Conservation (phyloP, 2,113 vertebrate genomes). For the Anguilla rostrata region DNA sequence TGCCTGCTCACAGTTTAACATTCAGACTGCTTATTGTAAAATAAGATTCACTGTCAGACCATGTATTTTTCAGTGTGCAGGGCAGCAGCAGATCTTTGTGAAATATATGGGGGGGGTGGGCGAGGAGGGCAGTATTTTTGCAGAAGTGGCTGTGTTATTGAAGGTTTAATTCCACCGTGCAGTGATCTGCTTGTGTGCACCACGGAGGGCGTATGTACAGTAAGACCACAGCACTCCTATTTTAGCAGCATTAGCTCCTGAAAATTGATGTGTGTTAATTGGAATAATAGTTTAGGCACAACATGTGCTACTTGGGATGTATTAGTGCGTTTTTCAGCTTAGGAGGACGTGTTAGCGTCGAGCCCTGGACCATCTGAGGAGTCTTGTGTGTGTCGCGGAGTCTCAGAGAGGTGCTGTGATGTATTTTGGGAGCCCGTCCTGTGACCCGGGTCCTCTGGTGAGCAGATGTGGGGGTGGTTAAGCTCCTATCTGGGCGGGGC, state of each 20-base stretch:
- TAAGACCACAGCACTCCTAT: too few relatives aligned
- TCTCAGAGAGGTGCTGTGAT: slow-evolving; percentile 38
- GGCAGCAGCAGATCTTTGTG: background rate
- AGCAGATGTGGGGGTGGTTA: slow-evolving; percentile 48
- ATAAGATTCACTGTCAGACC: too few relatives aligned
- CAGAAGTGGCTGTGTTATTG: background rate
- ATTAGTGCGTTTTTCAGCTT: too few relatives aligned
- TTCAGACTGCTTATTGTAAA: too few relatives aligned
- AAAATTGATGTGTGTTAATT: too few relatives aligned
- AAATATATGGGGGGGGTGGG: background rate
- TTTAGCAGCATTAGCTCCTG: too few relatives aligned
- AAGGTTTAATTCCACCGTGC: background rate
- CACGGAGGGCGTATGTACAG: slow-evolving; percentile 4
- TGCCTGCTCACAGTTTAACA: too few relatives aligned
- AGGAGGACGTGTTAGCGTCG: slow-evolving; percentile 14
- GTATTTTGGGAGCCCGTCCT: slow-evolving; percentile 50
- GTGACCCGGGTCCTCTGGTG: slow-evolving; percentile 31
- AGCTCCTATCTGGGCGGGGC: slow-evolving; percentile 40
- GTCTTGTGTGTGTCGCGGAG: background rate
- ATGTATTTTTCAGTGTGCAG: too few relatives aligned
- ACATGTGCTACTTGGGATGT: too few relatives aligned
- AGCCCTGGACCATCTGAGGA: background rate
- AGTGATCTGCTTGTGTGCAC: slow-evolving; percentile 25
- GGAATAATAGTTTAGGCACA: too few relatives aligned
- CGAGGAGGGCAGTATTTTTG: too few relatives aligned